Evolutionary conservation across 92 coral and sea anemone genomes (phyloP).

Genomic region (Palythoa heliodiscus): DNA sequence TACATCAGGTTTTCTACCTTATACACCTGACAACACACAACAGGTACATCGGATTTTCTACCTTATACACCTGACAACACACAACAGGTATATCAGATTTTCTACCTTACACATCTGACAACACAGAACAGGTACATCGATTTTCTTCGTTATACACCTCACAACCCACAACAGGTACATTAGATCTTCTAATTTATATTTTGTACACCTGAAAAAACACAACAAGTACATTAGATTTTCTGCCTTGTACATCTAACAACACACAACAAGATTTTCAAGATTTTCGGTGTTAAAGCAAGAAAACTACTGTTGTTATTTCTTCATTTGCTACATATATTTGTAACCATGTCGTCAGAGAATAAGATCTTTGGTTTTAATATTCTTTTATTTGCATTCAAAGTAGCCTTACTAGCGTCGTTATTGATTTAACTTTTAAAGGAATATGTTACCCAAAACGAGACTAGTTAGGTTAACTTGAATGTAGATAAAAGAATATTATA

Average conservation of each 20-base stretch:
- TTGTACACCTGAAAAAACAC: not conserved
- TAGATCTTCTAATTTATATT: constrained; percentile 20
- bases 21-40: constrained; percentile 92
- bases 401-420: no score
- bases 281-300: not conserved
- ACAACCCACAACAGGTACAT: not conserved
- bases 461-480: no score
- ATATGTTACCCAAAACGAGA: no score
- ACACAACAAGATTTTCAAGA: not conserved
- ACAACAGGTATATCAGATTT: not conserved
- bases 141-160: not conserved
- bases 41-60: constrained; percentile 59
- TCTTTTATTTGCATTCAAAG: no score
- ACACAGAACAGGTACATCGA: not conserved
- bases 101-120: not conserved
- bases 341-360: no score
- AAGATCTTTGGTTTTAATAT: no score
- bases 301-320: no score
- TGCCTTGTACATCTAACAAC: not conserved
- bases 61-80: not conserved
- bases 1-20: constrained; percentile 84
- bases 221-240: not conserved
- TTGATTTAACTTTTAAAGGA: no score
- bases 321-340: no score
- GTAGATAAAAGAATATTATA: no score